Conservation (phyloP, 2,797 vertebrate species). For the Sebastes minor region DNA sequence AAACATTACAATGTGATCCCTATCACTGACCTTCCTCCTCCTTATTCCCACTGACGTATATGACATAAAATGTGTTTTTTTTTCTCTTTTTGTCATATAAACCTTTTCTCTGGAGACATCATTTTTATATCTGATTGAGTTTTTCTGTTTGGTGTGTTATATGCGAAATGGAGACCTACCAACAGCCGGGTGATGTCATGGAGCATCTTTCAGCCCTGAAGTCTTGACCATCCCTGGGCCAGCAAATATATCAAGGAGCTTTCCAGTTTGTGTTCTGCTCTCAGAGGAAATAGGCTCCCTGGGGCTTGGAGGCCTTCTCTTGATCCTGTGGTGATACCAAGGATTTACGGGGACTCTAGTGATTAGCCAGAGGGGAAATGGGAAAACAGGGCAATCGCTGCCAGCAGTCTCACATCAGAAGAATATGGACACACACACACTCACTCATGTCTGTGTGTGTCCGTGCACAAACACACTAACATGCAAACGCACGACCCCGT, state of each 20-base stretch:
- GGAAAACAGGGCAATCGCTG: slow-evolving; percentile 79
- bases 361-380: slow-evolving; percentile 82
- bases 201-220: slow-evolving; percentile 59
- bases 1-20: slow-evolving; percentile 44
- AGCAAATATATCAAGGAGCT: slow-evolving; percentile 75
- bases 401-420: slow-evolving; percentile 72
- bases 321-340: slow-evolving; percentile 78
- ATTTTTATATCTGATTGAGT: slow-evolving; percentile 34
- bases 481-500: background rate
- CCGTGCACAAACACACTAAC: background rate
- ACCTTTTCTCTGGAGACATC: slow-evolving; percentile 12
- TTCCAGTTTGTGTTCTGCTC: slow-evolving; percentile 75
- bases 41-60: slow-evolving; percentile 12
- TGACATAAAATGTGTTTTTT: background rate
- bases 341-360: slow-evolving; percentile 81
- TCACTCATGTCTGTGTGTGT: background rate
- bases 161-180: slow-evolving; percentile 34
- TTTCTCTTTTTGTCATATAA: slow-evolving; percentile 10
- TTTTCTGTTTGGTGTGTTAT: slow-evolving; percentile 17
- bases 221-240: slow-evolving; percentile 68
- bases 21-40: slow-evolving; percentile 49
- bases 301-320: slow-evolving; percentile 73
- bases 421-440: slow-evolving; percentile 63
- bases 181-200: slow-evolving; percentile 49
- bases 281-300: slow-evolving; percentile 77